Conservation (phyloP, 1,140 invertebrate genomes). For the Lerema accius region DNA sequence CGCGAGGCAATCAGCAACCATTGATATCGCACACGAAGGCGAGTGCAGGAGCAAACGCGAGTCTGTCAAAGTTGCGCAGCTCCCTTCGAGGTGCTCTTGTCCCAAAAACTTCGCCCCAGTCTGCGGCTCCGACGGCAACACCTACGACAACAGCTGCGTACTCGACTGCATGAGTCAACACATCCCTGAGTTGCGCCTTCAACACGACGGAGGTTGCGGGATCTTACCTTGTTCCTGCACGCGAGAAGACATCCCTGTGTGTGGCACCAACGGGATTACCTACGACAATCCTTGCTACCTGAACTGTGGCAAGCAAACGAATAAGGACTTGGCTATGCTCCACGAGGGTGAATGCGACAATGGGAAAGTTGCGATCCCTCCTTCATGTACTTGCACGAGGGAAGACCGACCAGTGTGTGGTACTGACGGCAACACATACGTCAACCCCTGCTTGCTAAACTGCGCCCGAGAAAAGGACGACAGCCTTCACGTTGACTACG, state of each 20-base stretch:
- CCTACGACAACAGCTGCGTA: conserved; percentile 40
- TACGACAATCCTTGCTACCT: conserved; percentile 38
- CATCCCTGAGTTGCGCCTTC: conserved; percentile 8
- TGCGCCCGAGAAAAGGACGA: conserved; percentile 29
- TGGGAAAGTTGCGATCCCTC: too few relatives aligned
- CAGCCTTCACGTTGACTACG: conserved; percentile 37
- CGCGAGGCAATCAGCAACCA: conserved; percentile 4
- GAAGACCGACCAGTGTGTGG: conserved; percentile 42
- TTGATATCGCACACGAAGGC: conserved; percentile 12
- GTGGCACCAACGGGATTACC: conserved; percentile 36
- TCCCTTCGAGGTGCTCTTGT: conserved; percentile 36
- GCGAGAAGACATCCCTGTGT: conserved; percentile 70
- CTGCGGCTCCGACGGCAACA: conserved; percentile 43
- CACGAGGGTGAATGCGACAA: conserved; percentile 11
- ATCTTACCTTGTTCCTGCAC: conserved; percentile 42
- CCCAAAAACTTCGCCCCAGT: conserved; percentile 38
- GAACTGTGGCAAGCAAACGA: conserved; percentile 28
- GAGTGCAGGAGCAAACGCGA: conserved; percentile 40
- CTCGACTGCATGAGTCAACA: conserved; percentile 34
- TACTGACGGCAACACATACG: conserved; percentile 36
- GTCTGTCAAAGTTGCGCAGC: conserved; percentile 27
- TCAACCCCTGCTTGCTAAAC: conserved; percentile 34
- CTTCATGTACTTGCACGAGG: too few relatives aligned
- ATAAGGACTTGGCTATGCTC: background rate
- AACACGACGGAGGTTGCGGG: conserved; percentile 32